Evolutionary conservation across 2,113 vertebrate species (phyloP).

Genomic region (Rhabdornis inornatus): DNA sequence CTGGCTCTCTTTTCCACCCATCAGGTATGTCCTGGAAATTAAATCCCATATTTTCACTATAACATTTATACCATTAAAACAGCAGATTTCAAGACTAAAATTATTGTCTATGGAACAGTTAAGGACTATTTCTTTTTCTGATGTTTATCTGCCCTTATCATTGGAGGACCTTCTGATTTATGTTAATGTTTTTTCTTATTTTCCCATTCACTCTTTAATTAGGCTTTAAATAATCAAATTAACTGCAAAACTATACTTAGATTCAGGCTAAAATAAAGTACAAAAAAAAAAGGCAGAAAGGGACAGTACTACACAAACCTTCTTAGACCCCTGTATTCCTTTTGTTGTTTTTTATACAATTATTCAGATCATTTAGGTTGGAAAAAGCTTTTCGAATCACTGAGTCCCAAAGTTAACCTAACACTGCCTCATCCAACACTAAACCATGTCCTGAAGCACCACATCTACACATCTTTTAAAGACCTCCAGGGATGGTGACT

Average conservation of each 20-base stretch:
- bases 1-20: background rate
- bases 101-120: background rate
- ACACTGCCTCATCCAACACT: background rate
- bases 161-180: background rate
- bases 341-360: background rate
- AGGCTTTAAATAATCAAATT: background rate
- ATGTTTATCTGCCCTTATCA: background rate
- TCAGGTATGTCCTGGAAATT: background rate
- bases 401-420: background rate
- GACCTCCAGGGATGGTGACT: background rate
- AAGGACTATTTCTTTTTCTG: background rate
- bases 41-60: background rate
- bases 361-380: background rate
- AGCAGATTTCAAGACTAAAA: background rate
- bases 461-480: background rate
- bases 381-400: background rate
- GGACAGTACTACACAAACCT: background rate
- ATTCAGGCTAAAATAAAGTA: background rate
- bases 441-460: background rate
- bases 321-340: background rate
- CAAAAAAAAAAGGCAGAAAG: background rate
- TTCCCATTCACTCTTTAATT: background rate
- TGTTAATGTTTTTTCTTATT: background rate
- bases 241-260: background rate
- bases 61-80: background rate